Base-by-base conservation (phyloP, 2,113 vertebrate species). In the Triplophysa tibetana region DNA sequence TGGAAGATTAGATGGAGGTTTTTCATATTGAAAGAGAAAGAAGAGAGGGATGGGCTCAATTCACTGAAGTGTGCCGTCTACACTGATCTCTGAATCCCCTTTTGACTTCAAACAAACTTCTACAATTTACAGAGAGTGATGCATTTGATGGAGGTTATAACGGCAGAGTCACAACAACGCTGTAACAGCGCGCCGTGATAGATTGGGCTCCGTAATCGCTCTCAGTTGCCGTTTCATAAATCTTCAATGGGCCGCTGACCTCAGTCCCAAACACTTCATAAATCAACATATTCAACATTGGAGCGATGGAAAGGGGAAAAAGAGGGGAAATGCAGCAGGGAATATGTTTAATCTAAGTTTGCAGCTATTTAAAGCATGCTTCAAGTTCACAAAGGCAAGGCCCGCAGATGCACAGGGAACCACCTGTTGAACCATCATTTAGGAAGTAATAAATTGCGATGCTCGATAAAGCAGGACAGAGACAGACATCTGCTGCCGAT, bases 211-310 rank as follows among this genome's bases (percentile, higher is more conserved):
- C 74, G 84, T 83, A 85, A 88, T 81, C 78, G 80, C 63, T 81
- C 85, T 85, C 91, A 83, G 79, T 82, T 86, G 88, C 83, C 83
- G 89, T 92, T 90, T 90, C 90, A 93, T 92, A 92, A 91, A 92
- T 91, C 91, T 91, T 85, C 75, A 83, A 89, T 70, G 86, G 87
- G 88, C 85, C 83, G 79, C 83, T 89, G 91, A 93, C 91, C 91
- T 89, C 87, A 88, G 83, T 80, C 72, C 75, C 82, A 67, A 81
- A 86, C 92, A 93, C 91, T 38, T 90, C 89, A 89, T 93, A 91
- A 92, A 92, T 93, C 92, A 81, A 86, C 80, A 90, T 90, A 66
- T 88, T 84, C 86, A 86, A 88, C 87, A 92, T 82, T 86, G 86
- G 64, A 88, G 88, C 88, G 63, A 26, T n/a, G 70, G 80, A 65